Evolutionary conservation across 2,888 invertebrate species (phyloP).

Genomic region (Hirtodrosophila histrioides): DNA sequence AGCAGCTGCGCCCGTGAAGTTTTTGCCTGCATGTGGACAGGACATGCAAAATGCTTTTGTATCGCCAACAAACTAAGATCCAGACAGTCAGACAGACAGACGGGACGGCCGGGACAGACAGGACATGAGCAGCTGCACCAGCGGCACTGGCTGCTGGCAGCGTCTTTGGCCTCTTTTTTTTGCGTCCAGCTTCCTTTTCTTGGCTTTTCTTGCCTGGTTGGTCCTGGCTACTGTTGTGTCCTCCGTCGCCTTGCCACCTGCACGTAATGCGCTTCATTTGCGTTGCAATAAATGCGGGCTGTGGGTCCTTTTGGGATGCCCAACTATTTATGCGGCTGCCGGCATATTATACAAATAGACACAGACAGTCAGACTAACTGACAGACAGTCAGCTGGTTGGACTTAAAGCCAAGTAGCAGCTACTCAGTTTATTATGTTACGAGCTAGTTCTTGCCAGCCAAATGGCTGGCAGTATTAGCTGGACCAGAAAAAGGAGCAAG

Average conservation of each 20-base stretch:
- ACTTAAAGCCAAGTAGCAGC: conserved; percentile 2
- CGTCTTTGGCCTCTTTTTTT: conserved; percentile 28
- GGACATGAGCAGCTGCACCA: conserved; percentile 30
- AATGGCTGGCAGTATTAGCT: conserved; percentile 59
- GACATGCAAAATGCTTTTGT: conserved; percentile 75
- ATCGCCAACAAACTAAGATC: conserved; percentile 64
- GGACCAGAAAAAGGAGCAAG: conserved; percentile 1
- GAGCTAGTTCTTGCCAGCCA: conserved; percentile 49
- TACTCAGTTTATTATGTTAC: conserved; percentile 72
- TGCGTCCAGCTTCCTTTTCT: conserved; percentile 16
- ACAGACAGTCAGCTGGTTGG: conserved; percentile 5
- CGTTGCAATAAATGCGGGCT: conserved; percentile 73
- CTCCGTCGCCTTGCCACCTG: conserved; percentile 44
- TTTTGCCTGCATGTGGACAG: conserved; percentile 47
- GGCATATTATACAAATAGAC: conserved; percentile 44
- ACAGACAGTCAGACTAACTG: conserved; percentile 8
- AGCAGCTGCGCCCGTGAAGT: conserved; percentile 41
- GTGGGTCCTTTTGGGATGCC: conserved; percentile 43
- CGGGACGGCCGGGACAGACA: conserved; percentile 1
- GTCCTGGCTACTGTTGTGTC: background rate
- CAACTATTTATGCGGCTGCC: conserved; percentile 55
- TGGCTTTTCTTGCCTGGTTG: conserved; percentile 21
- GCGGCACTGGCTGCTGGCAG: conserved; percentile 20
- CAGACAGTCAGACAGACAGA: conserved; percentile 24
- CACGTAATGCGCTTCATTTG: conserved; percentile 80